Base-by-base conservation (phyloP, 2,797 vertebrate species). In the Antennarius maculatus region DNA sequence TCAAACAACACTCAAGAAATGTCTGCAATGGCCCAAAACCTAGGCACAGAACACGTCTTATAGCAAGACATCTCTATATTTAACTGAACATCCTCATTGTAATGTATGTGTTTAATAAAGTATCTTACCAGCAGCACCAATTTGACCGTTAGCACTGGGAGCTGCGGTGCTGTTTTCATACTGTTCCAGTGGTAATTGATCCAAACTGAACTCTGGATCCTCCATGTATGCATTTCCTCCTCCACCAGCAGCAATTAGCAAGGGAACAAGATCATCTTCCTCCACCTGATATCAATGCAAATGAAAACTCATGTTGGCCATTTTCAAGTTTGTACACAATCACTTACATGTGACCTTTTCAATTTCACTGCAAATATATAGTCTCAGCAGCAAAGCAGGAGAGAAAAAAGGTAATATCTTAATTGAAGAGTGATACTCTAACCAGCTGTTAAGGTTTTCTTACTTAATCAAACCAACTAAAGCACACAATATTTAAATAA, bases 211-310 rank as follows among this genome's bases (percentile, higher is more conserved):
- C 69, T 94, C 93, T 0, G 86, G 93, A 74, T 93, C 88, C 84
- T 96, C 95, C 87, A 95, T 69, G 87, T 96, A 97, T 39, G 95
- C 94, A 52, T 95, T 96, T 51, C 96, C 96, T 85, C 96, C 96
- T 52, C 95, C 97, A 15, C 96, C 95, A 50, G 96, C 96, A 7
- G 95, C 96, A 61, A 96, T 93, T 86, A 96, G 89, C 90, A 95
- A 87, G 42, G 95, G 96, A 86, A 96, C 91, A 66, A 91, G 88
- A 82, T 92, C 85, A 1, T 88, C 85, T 0, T 57, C 85, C 50
- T 92, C 91, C 90, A 90, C 89, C 94, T 95, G 85, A 53, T n/a
- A 42, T 14, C 5, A 65, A 47, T 37, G 16, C 4, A 42, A 56
- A 6, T 51, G 59, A 53, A 23, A 7, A 23, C 23, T 68, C 12